phyloP scores from a whole-genome alignment of 1,140 invertebrate genomes.

The Drosophila leontia region DNA sequence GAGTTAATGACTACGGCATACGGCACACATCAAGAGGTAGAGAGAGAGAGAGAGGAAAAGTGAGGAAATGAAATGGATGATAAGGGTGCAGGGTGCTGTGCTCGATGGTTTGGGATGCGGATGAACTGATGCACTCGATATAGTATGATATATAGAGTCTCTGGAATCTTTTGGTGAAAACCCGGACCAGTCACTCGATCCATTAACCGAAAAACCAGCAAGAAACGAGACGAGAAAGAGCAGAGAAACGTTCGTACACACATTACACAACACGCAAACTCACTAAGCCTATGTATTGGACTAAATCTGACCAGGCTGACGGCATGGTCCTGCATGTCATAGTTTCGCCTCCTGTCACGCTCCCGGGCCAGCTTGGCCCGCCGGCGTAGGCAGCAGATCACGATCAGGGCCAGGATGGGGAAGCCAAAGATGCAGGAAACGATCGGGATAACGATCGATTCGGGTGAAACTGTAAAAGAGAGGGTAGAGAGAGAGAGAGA shows the following conservation, averaged over 20 bases:
- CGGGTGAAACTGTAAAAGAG: constrained; percentile 90
- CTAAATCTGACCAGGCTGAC: constrained; percentile 92
- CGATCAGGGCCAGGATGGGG: constrained; percentile 92
- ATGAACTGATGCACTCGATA: constrained; percentile 13
- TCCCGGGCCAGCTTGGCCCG: constrained; percentile 93
- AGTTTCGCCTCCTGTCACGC: constrained; percentile 91
- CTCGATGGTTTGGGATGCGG: neutral
- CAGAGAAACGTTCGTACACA: constrained; percentile 49
- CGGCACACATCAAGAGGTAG: constrained; percentile 39
- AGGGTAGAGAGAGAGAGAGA: neutral
- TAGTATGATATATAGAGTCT: neutral
- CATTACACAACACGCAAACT: constrained; percentile 85
- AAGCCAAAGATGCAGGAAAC: constrained; percentile 95
- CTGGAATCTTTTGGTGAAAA: constrained; percentile 3
- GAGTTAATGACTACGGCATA: constrained; percentile 44
- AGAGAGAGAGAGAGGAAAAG: constrained; percentile 10
- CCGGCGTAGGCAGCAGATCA: constrained; percentile 93
- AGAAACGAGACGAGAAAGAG: constrained; percentile 9
- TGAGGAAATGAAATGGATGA: neutral
- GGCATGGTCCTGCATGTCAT: constrained; percentile 91
- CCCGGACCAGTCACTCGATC: constrained; percentile 26
- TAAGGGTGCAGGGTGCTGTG: constrained; percentile 1
- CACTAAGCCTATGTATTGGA: constrained; percentile 90
- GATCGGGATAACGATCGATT: constrained; percentile 94
- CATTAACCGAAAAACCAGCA: neutral